Evolutionary conservation across 2,113 vertebrate genomes (phyloP).

Genomic region (Siphamia tubifer): DNA sequence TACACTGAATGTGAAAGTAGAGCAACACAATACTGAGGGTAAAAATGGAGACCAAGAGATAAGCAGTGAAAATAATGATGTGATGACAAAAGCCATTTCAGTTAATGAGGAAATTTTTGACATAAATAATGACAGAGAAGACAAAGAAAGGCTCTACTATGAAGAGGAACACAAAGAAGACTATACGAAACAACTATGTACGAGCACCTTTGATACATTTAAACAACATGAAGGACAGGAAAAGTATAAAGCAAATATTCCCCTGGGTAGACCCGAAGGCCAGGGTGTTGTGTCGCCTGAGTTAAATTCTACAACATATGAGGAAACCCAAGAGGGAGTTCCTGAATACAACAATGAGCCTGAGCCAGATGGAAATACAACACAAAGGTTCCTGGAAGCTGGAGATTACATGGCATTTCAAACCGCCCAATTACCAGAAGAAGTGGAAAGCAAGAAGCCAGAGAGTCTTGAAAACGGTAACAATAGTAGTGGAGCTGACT

Average conservation of each 20-base stretch:
- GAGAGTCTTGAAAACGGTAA: slow-evolving; percentile 37
- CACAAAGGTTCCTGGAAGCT: slow-evolving; percentile 56
- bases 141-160: background rate
- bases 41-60: background rate
- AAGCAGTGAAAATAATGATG: background rate
- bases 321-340: slow-evolving; percentile 60
- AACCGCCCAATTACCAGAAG: slow-evolving; percentile 56
- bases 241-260: slow-evolving; percentile 12
- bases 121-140: background rate
- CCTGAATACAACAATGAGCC: slow-evolving; percentile 61
- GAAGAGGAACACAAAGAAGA: background rate
- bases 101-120: background rate
- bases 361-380: slow-evolving; percentile 37
- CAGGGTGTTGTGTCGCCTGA: slow-evolving; percentile 6
- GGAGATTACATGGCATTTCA: slow-evolving; percentile 37
- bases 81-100: background rate
- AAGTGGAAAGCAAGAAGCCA: slow-evolving; percentile 33
- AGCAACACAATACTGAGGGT: background rate
- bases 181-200: background rate
- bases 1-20: background rate
- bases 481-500: background rate
- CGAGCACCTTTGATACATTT: background rate
- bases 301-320: slow-evolving; percentile 12
- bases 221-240: slow-evolving; percentile 45
- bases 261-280: slow-evolving; percentile 16